Base-by-base conservation (phyloP, 2,113 vertebrate species). In the Pachycephala philippinensis region DNA sequence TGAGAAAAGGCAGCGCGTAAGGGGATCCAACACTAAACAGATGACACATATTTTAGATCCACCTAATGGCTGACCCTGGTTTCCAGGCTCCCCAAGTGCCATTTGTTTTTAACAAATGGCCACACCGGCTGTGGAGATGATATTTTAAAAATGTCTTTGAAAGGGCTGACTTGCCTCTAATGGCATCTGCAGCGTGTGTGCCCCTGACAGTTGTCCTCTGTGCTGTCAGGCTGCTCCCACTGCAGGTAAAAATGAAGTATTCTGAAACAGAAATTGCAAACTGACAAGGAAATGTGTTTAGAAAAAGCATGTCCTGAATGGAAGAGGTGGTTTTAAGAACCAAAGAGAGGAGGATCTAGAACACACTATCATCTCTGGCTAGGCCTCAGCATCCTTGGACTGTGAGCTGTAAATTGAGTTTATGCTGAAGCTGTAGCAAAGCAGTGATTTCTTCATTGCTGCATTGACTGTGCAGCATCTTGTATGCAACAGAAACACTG, bases 91-190 rank as follows among this genome's bases (percentile, higher is more conserved):
- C 31, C 76, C 83, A 56, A 85, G 70, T 90, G 90, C 90, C 96
- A 96, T 96, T 97, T 97, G 97, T 95, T 94, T 81, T 78, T 79
- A 90, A 96, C 97, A 97, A 93, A 96, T 97, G 96, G 94, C 89
- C 91, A 82, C 70, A 90, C 88, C 77, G 60, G 95, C 87, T 69
- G 79, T 61, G 57, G 70, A 52, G 65, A 89, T 82, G 77, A 92
- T 82, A 93, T 95, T 93, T 92, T 65, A 26, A 71, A 95, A 96
- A 95, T 93, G 93, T 91, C 91, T 96, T 97, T 97, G 92, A 96
- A 96, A 95, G 56, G 53, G 35, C 84, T 93, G 74, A 69, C 78
- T 95, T 63, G 45, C 64, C 49, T 90, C 53, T 65, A 59, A 49
- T 87, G 93, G 92, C 81, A 94, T 94, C 79, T 80, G 76, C 87